Evolutionary conservation across 53 echinoderm and acorn worm species (phyloP), one percentile per base, ranked within the genome.

Genomic region (Actinopyga echinites): DNA sequence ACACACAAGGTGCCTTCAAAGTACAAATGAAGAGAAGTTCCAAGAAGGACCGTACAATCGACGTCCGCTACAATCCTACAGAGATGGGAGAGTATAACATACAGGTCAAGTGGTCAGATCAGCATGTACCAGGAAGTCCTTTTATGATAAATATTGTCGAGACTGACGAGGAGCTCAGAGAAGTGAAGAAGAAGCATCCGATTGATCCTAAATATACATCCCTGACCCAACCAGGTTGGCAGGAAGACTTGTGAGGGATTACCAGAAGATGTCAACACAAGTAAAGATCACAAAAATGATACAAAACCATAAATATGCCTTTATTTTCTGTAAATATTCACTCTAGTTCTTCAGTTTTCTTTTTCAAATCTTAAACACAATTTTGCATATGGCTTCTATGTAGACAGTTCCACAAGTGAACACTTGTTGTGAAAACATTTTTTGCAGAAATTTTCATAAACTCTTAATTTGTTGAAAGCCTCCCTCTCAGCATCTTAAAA

Each of bases 81-180:
- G 94, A 99, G 84, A 63, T 79, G 23, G 99, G 99, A 0, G 99
- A 99, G 23, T 99, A 95, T 75, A 91, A 89, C 64, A 89, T 99
- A 58, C 92, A 95, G 33, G 95, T 99, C 80, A 92, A 90, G 85
- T 99, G 99, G 99, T 99, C 99, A 0, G 95, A 95, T 74, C 86
- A 90, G 52, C 92, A 99, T 58, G 99, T 95, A 17, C 90, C 99
- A 0, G 94, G 95, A n/a, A 95, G 94, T 40, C 94, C 97, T 0
- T 99, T 99, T 83, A 83, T 71, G 7, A 78, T 95, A 17, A 90
- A 87, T 82, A 87, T 99, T 43, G 92, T 92, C 24, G 95, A 95
- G 32, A 85, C 75, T 29, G 69, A 85, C 56, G 85, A 92, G 64
- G 89, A 95, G 24, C 84, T 99, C 32, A 49, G 82, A 23, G 54